Evolutionary conservation across 1,140 invertebrate species (phyloP), one percentile per base, ranked within the genome.

Genomic region (Hypsibius dujardini): DNA sequence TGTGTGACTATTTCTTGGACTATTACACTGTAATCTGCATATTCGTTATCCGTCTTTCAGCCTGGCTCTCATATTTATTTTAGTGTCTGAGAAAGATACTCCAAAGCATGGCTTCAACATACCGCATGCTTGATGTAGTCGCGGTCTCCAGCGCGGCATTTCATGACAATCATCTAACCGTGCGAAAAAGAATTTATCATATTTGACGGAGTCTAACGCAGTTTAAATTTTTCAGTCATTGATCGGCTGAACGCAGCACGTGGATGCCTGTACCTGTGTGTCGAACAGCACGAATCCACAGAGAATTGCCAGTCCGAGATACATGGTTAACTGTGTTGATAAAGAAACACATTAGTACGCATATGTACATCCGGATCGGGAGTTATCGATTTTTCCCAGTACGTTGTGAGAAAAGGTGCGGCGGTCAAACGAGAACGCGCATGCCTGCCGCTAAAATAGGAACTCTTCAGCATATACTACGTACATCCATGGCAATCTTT

Each of bases 261-360:
- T 56, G n/a, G 7, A 56, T 56, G 50, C 50, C 28, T 28, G n/a
- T 56, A 56, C 80, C 80, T 96, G 93, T 7, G 94, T 98, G 77
- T 98, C 94, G 76, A 90, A 97, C 46, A 97, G 82, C 45, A 98
- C 86, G 79, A 97, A 97, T 67, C 86, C 90, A 78, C 91, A 94
- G 87, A 97, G 92, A 2, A 95, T 80, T 69, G 87, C 81, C 15
- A 97, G 82, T 70, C 92, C 92, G 70, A 91, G 76, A 78, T 96
- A 95, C 12, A 97, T 79, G 75, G 94, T 86, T 59, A 85, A 77
- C 85, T 94, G 79, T 60, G 77, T 77, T 71, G 70, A 1, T n/a
- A 7, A 56, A 56, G 7, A 56, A 56, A 28, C 28, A 28, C 28
- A 28, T 28, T 28, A 28, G 28, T 28, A 28, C 28, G 28, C 28